Evolutionary conservation across 2,797 vertebrate species (phyloP).

Genomic region (Darevskia mixta): DNA sequence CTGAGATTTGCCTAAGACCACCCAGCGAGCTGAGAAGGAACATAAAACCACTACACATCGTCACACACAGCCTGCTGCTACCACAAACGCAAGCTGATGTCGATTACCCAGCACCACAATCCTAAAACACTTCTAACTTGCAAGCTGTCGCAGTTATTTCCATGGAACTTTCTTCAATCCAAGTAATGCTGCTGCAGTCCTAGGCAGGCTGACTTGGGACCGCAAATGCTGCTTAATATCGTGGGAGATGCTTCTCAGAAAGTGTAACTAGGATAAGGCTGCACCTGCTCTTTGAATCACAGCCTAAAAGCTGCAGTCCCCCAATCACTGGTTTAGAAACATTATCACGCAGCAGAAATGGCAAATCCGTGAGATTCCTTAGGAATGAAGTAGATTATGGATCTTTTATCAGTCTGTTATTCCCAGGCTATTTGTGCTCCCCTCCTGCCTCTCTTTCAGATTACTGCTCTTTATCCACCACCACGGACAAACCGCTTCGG

Average conservation of each 20-base stretch:
- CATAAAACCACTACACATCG: neutral
- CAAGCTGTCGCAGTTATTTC: neutral
- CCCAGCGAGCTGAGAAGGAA: conserved; percentile 8
- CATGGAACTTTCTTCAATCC: neutral
- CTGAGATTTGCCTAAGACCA: conserved; percentile 9
- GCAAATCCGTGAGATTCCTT: neutral
- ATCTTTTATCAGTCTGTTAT: neutral
- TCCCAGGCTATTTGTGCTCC: neutral
- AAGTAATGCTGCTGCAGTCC: neutral
- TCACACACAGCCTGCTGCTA: neutral
- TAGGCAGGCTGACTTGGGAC: neutral
- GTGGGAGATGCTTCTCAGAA: neutral
- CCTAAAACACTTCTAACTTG: neutral
- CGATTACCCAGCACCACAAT: neutral
- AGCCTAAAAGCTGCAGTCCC: neutral
- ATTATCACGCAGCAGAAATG: neutral
- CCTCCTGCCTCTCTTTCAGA: neutral
- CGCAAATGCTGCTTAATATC: neutral
- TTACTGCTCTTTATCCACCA: neutral
- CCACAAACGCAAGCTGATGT: neutral
- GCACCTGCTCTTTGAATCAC: neutral
- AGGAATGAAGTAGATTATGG: neutral
- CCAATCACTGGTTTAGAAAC: neutral
- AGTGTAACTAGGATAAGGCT: neutral
- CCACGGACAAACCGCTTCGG: neutral